Base-by-base conservation (phyloP, 2,113 vertebrate genomes). In the Gymnorhina tibicen region DNA sequence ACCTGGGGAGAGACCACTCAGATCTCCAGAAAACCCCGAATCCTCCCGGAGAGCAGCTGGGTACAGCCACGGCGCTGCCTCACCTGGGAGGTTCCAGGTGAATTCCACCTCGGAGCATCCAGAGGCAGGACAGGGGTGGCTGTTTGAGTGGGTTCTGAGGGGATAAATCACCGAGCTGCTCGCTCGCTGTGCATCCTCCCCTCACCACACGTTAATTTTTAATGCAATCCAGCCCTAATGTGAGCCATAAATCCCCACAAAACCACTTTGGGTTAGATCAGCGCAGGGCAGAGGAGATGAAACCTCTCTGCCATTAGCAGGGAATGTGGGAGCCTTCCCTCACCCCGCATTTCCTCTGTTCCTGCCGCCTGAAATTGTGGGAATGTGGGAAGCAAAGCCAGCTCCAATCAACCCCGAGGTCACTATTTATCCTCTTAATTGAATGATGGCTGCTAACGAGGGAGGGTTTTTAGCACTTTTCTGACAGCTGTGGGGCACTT, bases 151-250 rank as follows among this genome's bases (percentile, higher is more conserved):
- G 82, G 46, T 95, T 84, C 66, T 9, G 59, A 53, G 91, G 91
- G 93, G 82, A 97, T 97, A 91, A 97, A 96, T 97, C 95, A 63
- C 17, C 0, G 94, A 82, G 77, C 68, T 75, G 90, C 94, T 95
- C 96, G 56, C 97, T 93, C 49, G 81, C 82, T 95, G 95, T 96
- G 95, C 97, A 93, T 96, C 90, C 96, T 97, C 60, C 95, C 95
- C 67, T 82, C 47, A 85, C 97, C 98, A 94, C 98, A 94, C 73
- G 96, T 98, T 97, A 98, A 98, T 98, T 98, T 98, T 98, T 98
- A 93, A 98, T 98, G 95, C 70, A 96, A 92, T 85, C 97, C 98
- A 96, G 91, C 95, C 97, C 97, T 98, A 98, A 98, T 98, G 98
- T 53, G 97, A 95, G 89, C 55, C 98, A 97, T 98, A 98, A 98